phyloP scores from a whole-genome alignment of 2,113 vertebrate genomes.

The Zonotrichia leucophrys region DNA sequence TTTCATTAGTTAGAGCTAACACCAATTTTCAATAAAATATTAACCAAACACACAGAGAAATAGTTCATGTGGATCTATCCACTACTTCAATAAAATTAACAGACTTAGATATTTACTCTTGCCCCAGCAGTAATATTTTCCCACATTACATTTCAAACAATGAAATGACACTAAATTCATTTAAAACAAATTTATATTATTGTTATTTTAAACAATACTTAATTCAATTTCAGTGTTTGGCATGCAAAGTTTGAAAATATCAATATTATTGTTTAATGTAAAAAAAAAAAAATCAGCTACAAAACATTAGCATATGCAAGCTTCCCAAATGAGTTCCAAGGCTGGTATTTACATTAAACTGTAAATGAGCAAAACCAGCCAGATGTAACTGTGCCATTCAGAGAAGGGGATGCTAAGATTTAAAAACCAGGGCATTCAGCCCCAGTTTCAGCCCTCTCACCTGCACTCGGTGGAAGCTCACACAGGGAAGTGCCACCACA shows the following conservation, averaged over 20 bases:
- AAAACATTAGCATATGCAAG: constrained; percentile 50
- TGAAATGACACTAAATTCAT: constrained; percentile 83
- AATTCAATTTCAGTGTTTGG: constrained; percentile 82
- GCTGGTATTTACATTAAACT: constrained; percentile 65
- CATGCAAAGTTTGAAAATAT: constrained; percentile 68
- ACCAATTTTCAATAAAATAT: constrained; percentile 79
- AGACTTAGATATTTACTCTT: constrained; percentile 78
- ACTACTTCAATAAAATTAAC: constrained; percentile 80
- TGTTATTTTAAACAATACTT: constrained; percentile 81
- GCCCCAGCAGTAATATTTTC: constrained; percentile 70
- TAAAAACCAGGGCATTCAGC: not conserved
- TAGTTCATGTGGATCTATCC: constrained; percentile 74
- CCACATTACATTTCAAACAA: constrained; percentile 77
- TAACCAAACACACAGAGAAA: constrained; percentile 80
- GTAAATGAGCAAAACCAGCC: constrained; percentile 64
- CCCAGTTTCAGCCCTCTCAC: not conserved
- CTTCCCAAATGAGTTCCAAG: constrained; percentile 46
- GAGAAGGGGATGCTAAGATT: not conserved
- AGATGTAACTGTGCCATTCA: constrained; percentile 48
- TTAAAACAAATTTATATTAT: constrained; percentile 80
- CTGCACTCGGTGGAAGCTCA: not conserved
- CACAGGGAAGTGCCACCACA: not conserved
- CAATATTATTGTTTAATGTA: constrained; percentile 59
- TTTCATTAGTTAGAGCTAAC: constrained; percentile 75
- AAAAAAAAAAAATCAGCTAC: constrained; percentile 51